phyloP scores from a whole-genome alignment of 2,888 invertebrate genomes.

The Nephrocerus scutellatus region DNA sequence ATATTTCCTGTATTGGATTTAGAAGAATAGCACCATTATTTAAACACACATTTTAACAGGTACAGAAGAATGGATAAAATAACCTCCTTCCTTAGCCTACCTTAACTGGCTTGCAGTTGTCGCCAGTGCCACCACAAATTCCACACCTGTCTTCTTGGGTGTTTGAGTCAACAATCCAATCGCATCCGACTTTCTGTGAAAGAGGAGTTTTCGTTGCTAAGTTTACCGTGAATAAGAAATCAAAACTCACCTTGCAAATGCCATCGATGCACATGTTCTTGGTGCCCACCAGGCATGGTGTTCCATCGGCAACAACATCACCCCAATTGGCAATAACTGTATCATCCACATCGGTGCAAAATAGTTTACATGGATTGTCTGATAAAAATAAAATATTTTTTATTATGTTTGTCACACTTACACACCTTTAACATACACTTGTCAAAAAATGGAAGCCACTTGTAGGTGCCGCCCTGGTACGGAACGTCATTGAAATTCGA shows the following conservation, averaged over 20 bases:
- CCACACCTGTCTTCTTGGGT: constrained; percentile 79
- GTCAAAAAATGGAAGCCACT: constrained; percentile 68
- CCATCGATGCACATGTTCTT: constrained; percentile 79
- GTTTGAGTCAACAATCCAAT: constrained; percentile 77
- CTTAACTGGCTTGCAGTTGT: constrained; percentile 66
- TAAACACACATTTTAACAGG: not conserved
- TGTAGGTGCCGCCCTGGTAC: constrained; percentile 61
- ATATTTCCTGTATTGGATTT: constrained; percentile 27
- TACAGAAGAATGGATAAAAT: not conserved
- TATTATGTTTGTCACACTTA: not conserved
- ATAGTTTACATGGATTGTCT: constrained; percentile 74
- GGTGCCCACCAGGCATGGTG: constrained; percentile 73
- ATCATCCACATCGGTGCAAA: constrained; percentile 70
- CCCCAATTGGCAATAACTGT: constrained; percentile 68
- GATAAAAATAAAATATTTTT: constrained; percentile 20
- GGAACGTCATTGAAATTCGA: constrained; percentile 61
- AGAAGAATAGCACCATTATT: not conserved
- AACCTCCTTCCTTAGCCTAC: constrained; percentile 27
- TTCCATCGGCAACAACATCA: constrained; percentile 73
- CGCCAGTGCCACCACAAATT: constrained; percentile 76
- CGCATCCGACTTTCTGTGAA: constrained; percentile 81
- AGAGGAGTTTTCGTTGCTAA: constrained; percentile 26
- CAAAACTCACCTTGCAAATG: constrained; percentile 57
- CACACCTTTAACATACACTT: constrained; percentile 51
- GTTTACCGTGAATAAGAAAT: not conserved